These are phyloP conservation scores for Euphonia xanthogaster DNA, from an alignment of 2,797 vertebrate genomes.

Conservation along the genomic window DNA sequence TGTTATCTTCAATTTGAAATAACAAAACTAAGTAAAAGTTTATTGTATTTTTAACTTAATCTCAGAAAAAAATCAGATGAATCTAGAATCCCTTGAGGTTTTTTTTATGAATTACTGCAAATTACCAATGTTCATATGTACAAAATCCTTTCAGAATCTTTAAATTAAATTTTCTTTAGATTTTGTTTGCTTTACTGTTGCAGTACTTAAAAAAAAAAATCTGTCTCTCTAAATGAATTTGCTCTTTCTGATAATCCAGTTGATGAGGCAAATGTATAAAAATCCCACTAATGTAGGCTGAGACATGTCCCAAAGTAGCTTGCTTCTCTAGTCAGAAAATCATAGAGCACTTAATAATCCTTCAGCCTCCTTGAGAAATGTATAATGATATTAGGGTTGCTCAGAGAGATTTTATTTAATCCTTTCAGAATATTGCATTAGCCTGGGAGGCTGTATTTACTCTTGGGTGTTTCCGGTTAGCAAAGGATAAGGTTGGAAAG, in stretches of 20 bases:
- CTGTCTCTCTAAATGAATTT: conserved; percentile 6
- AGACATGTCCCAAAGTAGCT: conserved; percentile 30
- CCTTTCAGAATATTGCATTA: conserved; percentile 54
- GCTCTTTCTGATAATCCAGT: conserved; percentile 40
- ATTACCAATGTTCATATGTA: neutral
- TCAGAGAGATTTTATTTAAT: conserved; percentile 58
- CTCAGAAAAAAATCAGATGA: neutral
- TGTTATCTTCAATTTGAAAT: neutral
- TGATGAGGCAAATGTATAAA: conserved; percentile 44
- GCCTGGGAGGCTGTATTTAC: conserved; percentile 22
- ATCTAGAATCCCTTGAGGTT: neutral
- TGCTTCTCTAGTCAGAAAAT: conserved; percentile 33
- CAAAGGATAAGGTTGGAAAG: neutral
- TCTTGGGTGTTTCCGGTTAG: conserved; percentile 11
- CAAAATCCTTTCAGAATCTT: neutral
- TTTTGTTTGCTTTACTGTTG: neutral
- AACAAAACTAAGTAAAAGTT: neutral
- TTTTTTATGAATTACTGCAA: neutral
- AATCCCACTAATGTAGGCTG: conserved; percentile 45
- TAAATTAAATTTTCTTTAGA: neutral
- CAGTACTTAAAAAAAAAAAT: neutral
- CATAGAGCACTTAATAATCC: conserved; percentile 46
- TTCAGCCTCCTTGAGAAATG: conserved; percentile 36
- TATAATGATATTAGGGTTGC: conserved; percentile 36
- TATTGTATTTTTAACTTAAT: neutral